These are phyloP conservation scores for Scelioninae gen. 1 DNA, from an alignment of 2,888 invertebrate species.

Conservation along the genomic window DNA sequence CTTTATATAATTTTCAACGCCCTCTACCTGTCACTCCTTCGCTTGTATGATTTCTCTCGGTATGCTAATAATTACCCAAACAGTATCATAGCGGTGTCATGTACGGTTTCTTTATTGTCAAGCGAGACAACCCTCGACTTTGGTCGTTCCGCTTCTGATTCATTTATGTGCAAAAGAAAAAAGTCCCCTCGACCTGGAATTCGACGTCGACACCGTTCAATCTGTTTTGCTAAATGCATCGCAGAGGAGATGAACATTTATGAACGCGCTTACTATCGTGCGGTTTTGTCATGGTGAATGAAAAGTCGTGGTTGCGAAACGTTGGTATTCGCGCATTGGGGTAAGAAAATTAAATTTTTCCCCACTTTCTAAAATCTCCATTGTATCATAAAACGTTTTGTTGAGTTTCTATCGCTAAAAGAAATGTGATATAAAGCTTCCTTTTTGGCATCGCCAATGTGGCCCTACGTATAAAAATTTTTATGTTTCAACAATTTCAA, in stretches of 20 bases:
- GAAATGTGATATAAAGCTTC: slow-evolving; percentile 68
- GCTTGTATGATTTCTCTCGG: slow-evolving; percentile 9
- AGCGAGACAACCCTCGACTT: slow-evolving; percentile 72
- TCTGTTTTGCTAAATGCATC: slow-evolving; percentile 74
- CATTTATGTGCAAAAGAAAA: slow-evolving; percentile 75
- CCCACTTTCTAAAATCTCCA: slow-evolving; percentile 39
- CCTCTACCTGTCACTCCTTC: background rate
- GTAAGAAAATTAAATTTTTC: slow-evolving; percentile 70
- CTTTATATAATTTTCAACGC: no score
- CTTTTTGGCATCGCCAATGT: slow-evolving; percentile 47
- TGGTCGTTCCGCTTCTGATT: slow-evolving; percentile 76
- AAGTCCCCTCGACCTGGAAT: slow-evolving; percentile 66
- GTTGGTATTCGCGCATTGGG: slow-evolving; percentile 49
- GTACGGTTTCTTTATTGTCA: slow-evolving; percentile 72
- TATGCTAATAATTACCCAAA: slow-evolving; percentile 37
- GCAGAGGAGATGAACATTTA: slow-evolving; percentile 58
- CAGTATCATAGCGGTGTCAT: slow-evolving; percentile 54
- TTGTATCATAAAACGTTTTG: slow-evolving; percentile 66
- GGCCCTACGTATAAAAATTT: slow-evolving; percentile 46
- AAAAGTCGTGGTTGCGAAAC: slow-evolving; percentile 68
- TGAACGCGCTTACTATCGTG: slow-evolving; percentile 57
- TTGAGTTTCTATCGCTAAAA: slow-evolving; percentile 55
- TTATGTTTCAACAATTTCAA: slow-evolving; percentile 47
- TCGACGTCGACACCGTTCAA: slow-evolving; percentile 69
- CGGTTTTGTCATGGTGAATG: slow-evolving; percentile 69